These are phyloP conservation scores for Lochmaea crataegi DNA, from an alignment of 2,888 invertebrate species.

Conservation along the genomic window DNA sequence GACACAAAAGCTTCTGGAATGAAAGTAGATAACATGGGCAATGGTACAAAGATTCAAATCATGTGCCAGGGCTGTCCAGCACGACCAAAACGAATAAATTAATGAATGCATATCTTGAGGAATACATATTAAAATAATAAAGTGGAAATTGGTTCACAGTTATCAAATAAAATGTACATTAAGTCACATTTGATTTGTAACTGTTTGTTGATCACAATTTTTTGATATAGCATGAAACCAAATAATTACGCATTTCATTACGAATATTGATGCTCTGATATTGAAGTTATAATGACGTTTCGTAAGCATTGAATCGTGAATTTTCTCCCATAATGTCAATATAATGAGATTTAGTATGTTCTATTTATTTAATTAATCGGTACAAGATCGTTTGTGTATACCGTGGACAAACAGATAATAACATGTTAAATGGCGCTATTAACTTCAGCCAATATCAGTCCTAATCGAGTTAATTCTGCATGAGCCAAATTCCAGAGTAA, in stretches of 20 bases:
- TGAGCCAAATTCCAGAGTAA: conserved; percentile 29
- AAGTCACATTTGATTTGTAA: too few relatives aligned
- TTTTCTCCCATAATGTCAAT: neutral
- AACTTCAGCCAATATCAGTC: conserved; percentile 36
- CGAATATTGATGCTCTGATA: neutral
- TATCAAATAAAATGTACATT: too few relatives aligned
- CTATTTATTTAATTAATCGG: conserved; percentile 32
- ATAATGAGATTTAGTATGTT: conserved; percentile 15
- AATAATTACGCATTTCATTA: neutral
- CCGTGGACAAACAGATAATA: conserved; percentile 34
- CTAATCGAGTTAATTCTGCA: conserved; percentile 32
- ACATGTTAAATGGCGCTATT: conserved; percentile 36
- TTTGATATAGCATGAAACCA: neutral
- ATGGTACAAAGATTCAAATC: too few relatives aligned
- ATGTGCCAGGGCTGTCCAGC: too few relatives aligned
- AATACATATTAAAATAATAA: too few relatives aligned
- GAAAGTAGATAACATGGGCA: too few relatives aligned
- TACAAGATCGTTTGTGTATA: conserved; percentile 22
- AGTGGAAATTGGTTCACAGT: too few relatives aligned
- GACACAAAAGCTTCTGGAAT: too few relatives aligned
- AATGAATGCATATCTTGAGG: too few relatives aligned
- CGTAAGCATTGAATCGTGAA: neutral
- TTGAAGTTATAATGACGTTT: neutral
- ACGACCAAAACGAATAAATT: too few relatives aligned
- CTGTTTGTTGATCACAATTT: too few relatives aligned